Base-by-base conservation (phyloP, 30 jellyfish, hydroid and myxozoan genomes). In the Sanderia malayensis region DNA sequence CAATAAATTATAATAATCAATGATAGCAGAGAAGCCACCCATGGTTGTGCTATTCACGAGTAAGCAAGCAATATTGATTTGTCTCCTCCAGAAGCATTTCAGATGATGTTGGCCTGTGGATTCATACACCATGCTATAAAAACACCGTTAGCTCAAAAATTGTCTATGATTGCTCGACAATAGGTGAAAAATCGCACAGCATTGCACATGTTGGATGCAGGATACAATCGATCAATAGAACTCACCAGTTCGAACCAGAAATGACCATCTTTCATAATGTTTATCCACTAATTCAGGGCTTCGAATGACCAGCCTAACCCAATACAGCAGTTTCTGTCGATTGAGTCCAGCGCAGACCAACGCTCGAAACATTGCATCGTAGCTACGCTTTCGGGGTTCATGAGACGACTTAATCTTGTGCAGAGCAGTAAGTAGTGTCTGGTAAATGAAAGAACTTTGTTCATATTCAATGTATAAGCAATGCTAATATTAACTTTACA, bases 341-440 rank as follows among this genome's bases (percentile, higher is more conserved):
- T 92, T 92, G 29, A 92, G 66, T 0, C 96, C 98, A 34, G 98
- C 96, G 32, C 95, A 92, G 18, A 92, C 81, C 67, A 92, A 60
- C 24, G 98, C 98, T 32, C 89, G 85, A 44, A 92, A 92, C 98
- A 92, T 92, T 27, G 98, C 95, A 59, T 92, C 98, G 59, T 67
- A 92, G 62, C 96, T 85, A 58, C 98, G 87, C 46, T 83, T 84
- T 4, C 98, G 95, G n/a, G 96, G 87, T 32, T 92, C 98, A 53
- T 92, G 98, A 19, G 95, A 84, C 24, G 93, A 76, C 69, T 92
- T 92, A 44, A 92, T 92, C 24, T 95, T 90, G 59, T 92, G 98
- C 68, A 92, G 83, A 0, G 87, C 95, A 1, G 96, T 77, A 4
- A 92, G 95, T 67, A 92, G 72, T 10, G 98, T 84, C 98, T 92